A percentile compares a stretch with the other conserved stretches of the same genome.
Conservation (phyloP, 1,140 invertebrate genomes). For the Dreissena rostriformis region DNA sequence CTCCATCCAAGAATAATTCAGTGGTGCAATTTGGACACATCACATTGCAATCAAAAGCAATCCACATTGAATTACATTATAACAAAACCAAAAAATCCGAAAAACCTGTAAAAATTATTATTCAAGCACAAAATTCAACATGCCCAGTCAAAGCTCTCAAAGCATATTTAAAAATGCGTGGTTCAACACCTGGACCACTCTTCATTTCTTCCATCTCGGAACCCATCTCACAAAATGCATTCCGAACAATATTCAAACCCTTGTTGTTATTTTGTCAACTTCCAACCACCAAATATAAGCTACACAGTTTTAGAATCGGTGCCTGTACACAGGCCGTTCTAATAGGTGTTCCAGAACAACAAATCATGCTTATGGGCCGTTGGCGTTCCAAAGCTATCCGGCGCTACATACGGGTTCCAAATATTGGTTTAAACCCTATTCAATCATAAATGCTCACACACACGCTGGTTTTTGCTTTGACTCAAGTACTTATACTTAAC, state of each 20-base stretch:
- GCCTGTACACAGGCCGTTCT: constrained; percentile 18
- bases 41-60: neutral
- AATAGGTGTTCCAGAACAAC: neutral
- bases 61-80: neutral
- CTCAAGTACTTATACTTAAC: too few relatives aligned
- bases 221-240: neutral
- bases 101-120: constrained; percentile 4
- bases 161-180: neutral
- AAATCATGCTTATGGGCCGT: constrained; percentile 10
- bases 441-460: too few relatives aligned
- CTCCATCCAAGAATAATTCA: neutral
- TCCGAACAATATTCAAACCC: neutral
- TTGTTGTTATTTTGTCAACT: neutral
- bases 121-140: neutral
- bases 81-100: constrained; percentile 11
- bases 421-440: too few relatives aligned
- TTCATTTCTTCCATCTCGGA: neutral
- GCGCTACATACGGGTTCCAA: constrained; percentile 15
- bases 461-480: too few relatives aligned
- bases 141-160: constrained; percentile 5
- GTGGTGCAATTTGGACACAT: constrained; percentile 1
- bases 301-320: constrained; percentile 25
- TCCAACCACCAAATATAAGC: neutral
- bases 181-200: neutral
- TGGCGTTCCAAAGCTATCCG: constrained; percentile 8